Base-by-base conservation (phyloP, 2,888 invertebrate species). In the Molanna angustata region DNA sequence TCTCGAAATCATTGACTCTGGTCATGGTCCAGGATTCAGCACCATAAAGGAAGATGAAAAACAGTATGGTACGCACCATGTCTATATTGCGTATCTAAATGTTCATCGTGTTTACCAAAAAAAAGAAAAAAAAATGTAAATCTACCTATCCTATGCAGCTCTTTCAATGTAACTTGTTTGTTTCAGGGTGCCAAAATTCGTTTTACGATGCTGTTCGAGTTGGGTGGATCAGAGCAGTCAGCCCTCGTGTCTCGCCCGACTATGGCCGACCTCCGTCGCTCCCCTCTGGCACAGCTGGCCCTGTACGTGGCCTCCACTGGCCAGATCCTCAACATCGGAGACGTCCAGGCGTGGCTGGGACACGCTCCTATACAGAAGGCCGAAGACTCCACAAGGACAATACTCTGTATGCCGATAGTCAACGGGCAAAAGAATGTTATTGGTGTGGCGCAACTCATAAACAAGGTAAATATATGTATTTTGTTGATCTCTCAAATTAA, bases 361-460 rank as follows among this genome's bases (percentile, higher is more conserved):
- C 84, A 83, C 53, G 72, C 76, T 27, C 76, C 78, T 3, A 80
- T 81, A 64, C 80, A 80, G 16, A 82, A 83, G 57, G 74, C 78
- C 45, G 72, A 74, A 4, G 82, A 81, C 19, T 80, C 80, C 50
- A 87, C 86, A 27, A 81, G 83, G 54, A 90, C 90, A 27, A 90
- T 94, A 67, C 81, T 95, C 1, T 93, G 93, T 64, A 92, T 94
- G 88, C 94, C 94, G 3, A 94, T 95, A 60, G 88, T 89, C 35
- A 94, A 94, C 69, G 92, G 90, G 1, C 89, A 93, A 67, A 88
- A 89, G 64, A 84, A 82, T 57, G 88, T 94, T 3, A 92, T 95
- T 64, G 95, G 91, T 16, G 94, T 94, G 6, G 93, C 94, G 4
- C 94, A 94, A 67, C 77, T 94, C 56, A 93, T 94, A 50, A 94